These are phyloP conservation scores for Tyria jacobaeae DNA, from an alignment of 2,888 invertebrate species.

Conservation along the genomic window DNA sequence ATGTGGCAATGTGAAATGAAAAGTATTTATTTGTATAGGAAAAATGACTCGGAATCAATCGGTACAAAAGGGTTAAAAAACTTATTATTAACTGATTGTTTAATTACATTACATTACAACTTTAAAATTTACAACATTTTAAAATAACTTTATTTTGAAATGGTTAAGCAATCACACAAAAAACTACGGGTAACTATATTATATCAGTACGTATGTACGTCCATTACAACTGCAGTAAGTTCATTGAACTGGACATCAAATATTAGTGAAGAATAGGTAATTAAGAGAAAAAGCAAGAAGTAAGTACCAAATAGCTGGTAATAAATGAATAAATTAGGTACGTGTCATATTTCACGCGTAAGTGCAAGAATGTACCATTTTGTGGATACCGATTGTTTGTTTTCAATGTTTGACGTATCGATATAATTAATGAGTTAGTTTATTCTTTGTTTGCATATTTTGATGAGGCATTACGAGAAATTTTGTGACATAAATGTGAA, in stretches of 20 bases:
- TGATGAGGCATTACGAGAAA: slow-evolving; percentile 42
- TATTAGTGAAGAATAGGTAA: slow-evolving; percentile 78
- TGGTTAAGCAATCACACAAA: no score
- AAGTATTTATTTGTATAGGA: no score
- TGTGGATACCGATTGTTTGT: slow-evolving; percentile 64
- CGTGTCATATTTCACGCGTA: slow-evolving; percentile 75
- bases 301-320: slow-evolving; percentile 62
- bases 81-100: no score
- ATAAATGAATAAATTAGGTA: slow-evolving; percentile 80
- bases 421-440: slow-evolving; percentile 43
- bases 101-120: no score
- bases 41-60: no score
- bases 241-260: slow-evolving; percentile 68
- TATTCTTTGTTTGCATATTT: slow-evolving; percentile 36
- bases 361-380: slow-evolving; percentile 75
- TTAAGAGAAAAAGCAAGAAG: slow-evolving; percentile 61
- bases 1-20: no score
- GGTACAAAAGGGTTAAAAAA: no score
- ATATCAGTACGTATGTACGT: no score
- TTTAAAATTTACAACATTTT: no score
- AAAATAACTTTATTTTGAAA: no score
- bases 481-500: slow-evolving; percentile 2
- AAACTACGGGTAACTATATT: no score
- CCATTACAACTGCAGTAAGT: slow-evolving; percentile 45
- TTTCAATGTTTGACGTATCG: slow-evolving; percentile 62